Evolutionary conservation across 2,113 vertebrate genomes (phyloP).

Genomic region (Urocolius indicus): DNA sequence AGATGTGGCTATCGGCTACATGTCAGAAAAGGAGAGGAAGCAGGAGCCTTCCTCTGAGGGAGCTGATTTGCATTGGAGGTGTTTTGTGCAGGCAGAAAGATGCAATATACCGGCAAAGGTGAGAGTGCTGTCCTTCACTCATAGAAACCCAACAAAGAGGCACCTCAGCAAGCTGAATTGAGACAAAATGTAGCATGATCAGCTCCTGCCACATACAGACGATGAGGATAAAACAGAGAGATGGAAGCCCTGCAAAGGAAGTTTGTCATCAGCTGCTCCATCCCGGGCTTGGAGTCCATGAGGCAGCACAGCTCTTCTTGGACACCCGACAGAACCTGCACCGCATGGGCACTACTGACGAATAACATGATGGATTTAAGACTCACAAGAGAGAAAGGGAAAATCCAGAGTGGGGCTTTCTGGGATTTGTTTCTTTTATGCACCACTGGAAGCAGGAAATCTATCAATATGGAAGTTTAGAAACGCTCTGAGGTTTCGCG

Average conservation of each 20-base stretch:
- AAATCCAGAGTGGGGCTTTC: conserved; percentile 63
- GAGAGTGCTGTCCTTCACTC: background rate
- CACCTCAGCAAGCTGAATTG: background rate
- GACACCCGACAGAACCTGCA: background rate
- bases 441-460: conserved; percentile 53
- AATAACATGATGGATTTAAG: background rate
- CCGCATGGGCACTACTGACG: background rate
- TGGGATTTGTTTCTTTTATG: conserved; percentile 65
- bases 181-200: background rate
- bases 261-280: background rate
- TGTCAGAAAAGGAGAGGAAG: background rate
- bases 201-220: background rate
- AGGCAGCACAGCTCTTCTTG: background rate
- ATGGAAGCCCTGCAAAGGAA: background rate
- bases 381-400: conserved; percentile 32
- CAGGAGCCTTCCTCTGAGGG: background rate
- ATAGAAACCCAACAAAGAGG: background rate
- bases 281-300: background rate
- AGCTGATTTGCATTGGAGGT: background rate
- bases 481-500: conserved; percentile 32
- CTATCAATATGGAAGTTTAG: conserved; percentile 57
- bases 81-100: background rate
- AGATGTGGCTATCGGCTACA: background rate
- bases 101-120: background rate
- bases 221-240: background rate